Conservation (phyloP, 2,797 vertebrate genomes). For the Paedocypris micromegethes region DNA sequence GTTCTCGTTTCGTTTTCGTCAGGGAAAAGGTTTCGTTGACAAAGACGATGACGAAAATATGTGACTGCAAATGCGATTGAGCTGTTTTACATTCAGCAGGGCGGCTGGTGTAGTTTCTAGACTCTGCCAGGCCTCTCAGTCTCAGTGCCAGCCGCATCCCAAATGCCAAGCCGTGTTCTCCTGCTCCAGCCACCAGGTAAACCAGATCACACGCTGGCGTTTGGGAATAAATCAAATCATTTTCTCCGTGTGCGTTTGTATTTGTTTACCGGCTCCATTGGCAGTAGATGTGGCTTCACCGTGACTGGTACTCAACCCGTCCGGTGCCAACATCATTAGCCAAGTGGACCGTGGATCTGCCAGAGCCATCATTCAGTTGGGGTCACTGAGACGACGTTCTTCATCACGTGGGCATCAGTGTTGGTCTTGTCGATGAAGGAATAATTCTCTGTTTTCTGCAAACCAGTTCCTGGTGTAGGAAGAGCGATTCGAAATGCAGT, state of each 20-base stretch:
- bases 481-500: too few species aligned
- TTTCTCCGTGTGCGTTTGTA: constrained; percentile 6
- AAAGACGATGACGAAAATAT: too few species aligned
- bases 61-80: constrained; percentile 2
- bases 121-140: constrained; percentile 29
- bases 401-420: constrained; percentile 33
- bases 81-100: constrained; percentile 34
- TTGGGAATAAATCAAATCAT: constrained; percentile 8
- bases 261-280: constrained; percentile 8
- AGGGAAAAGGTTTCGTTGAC: too few species aligned
- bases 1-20: too few species aligned
- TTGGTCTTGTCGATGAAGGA: constrained; percentile 38
- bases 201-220: not conserved
- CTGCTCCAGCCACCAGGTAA: constrained; percentile 6
- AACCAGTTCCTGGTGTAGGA: too few species aligned
- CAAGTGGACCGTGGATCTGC: constrained; percentile 17
- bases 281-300: constrained; percentile 32
- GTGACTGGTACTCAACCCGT: not conserved
- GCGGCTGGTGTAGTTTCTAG: constrained; percentile 23
- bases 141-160: constrained; percentile 28
- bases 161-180: constrained; percentile 16
- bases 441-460: constrained; percentile 45
- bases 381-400: constrained; percentile 28
- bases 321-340: constrained; percentile 22
- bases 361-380: constrained; percentile 19